Evolutionary conservation across 2,797 vertebrate species (phyloP), one percentile per base, ranked within the genome.

Genomic region (Lagocephalus sceleratus): DNA sequence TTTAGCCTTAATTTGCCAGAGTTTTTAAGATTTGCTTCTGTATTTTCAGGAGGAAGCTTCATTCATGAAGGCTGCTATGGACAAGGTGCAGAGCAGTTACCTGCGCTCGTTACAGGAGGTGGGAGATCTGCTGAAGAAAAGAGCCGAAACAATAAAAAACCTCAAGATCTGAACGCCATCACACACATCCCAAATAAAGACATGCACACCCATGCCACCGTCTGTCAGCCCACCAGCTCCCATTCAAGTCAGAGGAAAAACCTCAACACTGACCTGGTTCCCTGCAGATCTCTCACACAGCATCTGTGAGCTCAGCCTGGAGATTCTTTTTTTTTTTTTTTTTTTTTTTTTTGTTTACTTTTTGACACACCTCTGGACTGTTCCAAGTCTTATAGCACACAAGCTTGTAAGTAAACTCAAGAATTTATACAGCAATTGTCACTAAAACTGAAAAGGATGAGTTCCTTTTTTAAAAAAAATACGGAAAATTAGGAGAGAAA

Each of bases 1-100:
- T 41, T 19, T 42, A 8, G 7, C 10, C 9, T 19, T 6, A 41
- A 41, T 2, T 8, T 19, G 32, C 32, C 40, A 19, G 8, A 6
- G n/a, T n/a, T 6, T 12, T 40, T n/a, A 6, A 19, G 16, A 5
- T 42, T 42, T 42, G 1, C 17, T 42, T 19, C 6, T 17, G 5
- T 41, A 2, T n/a, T 42, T 42, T 19, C 16, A 99, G 97, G 95
- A 93, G 71, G 95, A 96, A 81, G 90, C 72, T 66, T 91, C 85
- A 75, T 95, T 94, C 87, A 91, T 90, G 73, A 93, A 92, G 89
- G 89, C 90, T 70, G 94, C 92, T 57, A 91, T 94, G 88, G 94
- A 93, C 66, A 99, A 98, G 77, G 93, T 98, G 65, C 94, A 96
- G 86, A 95, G 87, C 91, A 98, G 97, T 86, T 98, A 96, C 85